Evolutionary conservation across 2,113 vertebrate genomes (phyloP).

Genomic region (Cyanocitta stelleri): DNA sequence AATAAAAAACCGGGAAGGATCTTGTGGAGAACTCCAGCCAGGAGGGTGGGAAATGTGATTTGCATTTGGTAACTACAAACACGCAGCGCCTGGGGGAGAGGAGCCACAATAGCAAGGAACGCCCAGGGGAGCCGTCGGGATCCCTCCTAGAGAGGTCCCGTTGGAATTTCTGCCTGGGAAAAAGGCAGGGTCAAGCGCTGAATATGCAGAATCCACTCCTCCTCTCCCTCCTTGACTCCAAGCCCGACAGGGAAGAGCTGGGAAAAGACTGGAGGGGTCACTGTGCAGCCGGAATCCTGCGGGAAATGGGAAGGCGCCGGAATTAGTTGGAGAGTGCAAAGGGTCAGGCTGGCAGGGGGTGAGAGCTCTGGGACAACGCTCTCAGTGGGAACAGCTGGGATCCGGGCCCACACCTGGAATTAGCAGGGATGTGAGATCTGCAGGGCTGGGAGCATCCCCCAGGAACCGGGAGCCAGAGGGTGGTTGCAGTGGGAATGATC

Average conservation of each 20-base stretch:
- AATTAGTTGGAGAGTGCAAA: neutral
- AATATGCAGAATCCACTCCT: neutral
- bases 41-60: conserved; percentile 51
- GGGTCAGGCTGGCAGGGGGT: neutral
- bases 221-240: neutral
- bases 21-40: neutral
- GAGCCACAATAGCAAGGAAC: conserved; percentile 40
- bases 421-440: neutral
- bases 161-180: conserved; percentile 21
- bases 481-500: neutral
- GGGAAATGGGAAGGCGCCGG: neutral
- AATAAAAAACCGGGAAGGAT: neutral
- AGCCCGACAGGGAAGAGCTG: neutral
- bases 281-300: neutral
- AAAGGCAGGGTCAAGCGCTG: conserved; percentile 19
- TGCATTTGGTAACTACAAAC: conserved; percentile 56
- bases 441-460: neutral
- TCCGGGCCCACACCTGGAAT: neutral
- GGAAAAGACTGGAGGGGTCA: neutral
- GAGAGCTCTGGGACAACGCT: neutral
- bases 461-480: neutral
- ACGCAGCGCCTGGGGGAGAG: conserved; percentile 7
- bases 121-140: neutral
- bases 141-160: neutral
- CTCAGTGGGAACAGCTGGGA: neutral